Evolutionary conservation across 2,888 invertebrate genomes (phyloP).

Genomic region (Rhingia rostrata): DNA sequence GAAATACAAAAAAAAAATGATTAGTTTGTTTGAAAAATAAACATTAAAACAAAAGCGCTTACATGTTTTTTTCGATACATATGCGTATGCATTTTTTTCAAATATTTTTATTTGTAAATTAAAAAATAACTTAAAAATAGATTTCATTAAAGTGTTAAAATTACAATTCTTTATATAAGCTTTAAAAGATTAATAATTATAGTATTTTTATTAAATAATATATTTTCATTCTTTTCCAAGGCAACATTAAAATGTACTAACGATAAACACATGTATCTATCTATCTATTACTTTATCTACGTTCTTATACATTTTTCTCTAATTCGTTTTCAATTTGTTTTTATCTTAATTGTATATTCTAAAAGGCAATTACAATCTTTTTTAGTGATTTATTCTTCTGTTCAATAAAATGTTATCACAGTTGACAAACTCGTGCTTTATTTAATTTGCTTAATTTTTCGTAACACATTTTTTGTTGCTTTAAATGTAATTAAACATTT

Average conservation of each 20-base stretch:
- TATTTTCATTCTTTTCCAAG: conserved; percentile 45
- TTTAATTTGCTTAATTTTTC: background rate
- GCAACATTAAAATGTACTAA: conserved; percentile 69
- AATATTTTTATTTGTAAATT: conserved; percentile 68
- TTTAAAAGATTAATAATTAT: conserved; percentile 47
- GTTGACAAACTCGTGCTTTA: conserved; percentile 67
- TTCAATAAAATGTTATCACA: conserved; percentile 67
- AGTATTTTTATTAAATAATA: conserved; percentile 18
- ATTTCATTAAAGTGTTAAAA: conserved; percentile 59
- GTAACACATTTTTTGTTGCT: conserved; percentile 15
- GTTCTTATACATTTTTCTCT: background rate
- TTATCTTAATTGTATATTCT: conserved; percentile 45
- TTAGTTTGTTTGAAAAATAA: conserved; percentile 8
- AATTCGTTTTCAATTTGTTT: conserved; percentile 28
- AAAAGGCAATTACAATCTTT: conserved; percentile 71
- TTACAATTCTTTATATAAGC: conserved; percentile 57
- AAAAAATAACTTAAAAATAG: conserved; percentile 70
- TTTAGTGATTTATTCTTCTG: conserved; percentile 54
- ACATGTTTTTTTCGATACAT: conserved; percentile 44
- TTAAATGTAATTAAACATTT: conserved; percentile 26
- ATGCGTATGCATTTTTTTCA: conserved; percentile 45
- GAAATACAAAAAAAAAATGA: conserved; percentile 37
- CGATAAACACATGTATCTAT: conserved; percentile 44
- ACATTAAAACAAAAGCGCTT: conserved; percentile 61
- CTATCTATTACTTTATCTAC: conserved; percentile 19